Percentiles rank a stretch among this genome's conserved stretches.
phyloP scores from a whole-genome alignment of 2,113 vertebrate genomes.

The Calidris pugnax region DNA sequence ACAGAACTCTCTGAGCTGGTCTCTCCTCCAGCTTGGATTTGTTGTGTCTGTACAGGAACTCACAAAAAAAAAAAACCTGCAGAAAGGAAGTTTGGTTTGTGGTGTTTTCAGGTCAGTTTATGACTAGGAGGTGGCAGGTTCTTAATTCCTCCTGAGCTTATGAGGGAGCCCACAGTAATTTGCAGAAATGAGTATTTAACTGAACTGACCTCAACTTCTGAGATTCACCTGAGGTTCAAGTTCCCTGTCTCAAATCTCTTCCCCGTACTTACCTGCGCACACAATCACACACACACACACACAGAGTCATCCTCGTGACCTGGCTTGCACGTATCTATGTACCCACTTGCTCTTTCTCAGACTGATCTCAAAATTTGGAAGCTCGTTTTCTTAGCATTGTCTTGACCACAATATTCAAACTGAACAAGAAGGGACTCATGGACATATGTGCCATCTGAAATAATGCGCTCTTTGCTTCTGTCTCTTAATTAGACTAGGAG shows the following conservation, averaged over 20 bases:
- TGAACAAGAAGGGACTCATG: accelerated
- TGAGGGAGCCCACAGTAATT: accelerated
- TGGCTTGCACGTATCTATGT: accelerated
- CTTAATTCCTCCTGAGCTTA: not conserved
- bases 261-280: not conserved
- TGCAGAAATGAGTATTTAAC: not conserved
- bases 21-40: not conserved
- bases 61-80: not conserved
- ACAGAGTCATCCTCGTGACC: not conserved
- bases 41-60: too few species aligned
- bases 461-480: accelerated
- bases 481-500: not conserved
- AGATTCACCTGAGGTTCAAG: not conserved
- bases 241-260: not conserved
- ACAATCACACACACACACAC: accelerated
- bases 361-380: not conserved
- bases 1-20: not conserved
- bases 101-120: not conserved
- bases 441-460: not conserved
- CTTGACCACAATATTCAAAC: accelerated
- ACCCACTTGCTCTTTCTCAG: not conserved
- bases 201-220: not conserved
- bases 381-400: accelerated
- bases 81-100: not conserved
- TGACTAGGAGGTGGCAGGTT: not conserved